Conservation (phyloP, 1,140 invertebrate species). For the Aphidius gifuensis region DNA sequence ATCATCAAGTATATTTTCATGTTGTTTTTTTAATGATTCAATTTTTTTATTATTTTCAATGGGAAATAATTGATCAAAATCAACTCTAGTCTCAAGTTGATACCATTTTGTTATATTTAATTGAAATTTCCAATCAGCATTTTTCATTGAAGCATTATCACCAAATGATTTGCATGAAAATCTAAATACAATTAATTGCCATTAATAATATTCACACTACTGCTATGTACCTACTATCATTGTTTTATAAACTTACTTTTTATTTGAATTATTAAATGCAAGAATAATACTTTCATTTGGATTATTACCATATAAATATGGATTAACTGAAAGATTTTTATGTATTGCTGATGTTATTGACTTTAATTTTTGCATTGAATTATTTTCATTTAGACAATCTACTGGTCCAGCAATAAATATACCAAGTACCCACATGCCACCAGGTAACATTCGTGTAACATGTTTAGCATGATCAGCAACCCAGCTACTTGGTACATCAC, state of each 20-base stretch:
- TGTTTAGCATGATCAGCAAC: slow-evolving; percentile 69
- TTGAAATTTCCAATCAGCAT: slow-evolving; percentile 65
- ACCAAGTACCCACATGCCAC: slow-evolving; percentile 73
- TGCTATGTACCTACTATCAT: no score
- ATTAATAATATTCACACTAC: background rate
- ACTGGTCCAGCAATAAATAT: slow-evolving; percentile 62
- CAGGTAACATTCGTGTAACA: slow-evolving; percentile 75
- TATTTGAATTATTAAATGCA: slow-evolving; percentile 53
- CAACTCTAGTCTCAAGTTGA: slow-evolving; percentile 66
- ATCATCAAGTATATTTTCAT: slow-evolving; percentile 54
- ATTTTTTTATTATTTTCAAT: slow-evolving; percentile 59
- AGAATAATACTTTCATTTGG: slow-evolving; percentile 55
- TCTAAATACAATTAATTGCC: slow-evolving; percentile 30
- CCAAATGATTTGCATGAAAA: slow-evolving; percentile 43
- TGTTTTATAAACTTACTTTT: slow-evolving; percentile 39
- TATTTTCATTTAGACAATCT: slow-evolving; percentile 60
- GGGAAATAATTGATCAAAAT: slow-evolving; percentile 66
- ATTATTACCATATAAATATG: slow-evolving; percentile 60
- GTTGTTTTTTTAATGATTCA: slow-evolving; percentile 63
- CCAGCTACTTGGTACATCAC: slow-evolving; percentile 60
- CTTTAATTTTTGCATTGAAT: slow-evolving; percentile 55
- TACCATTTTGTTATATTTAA: slow-evolving; percentile 65
- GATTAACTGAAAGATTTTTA: slow-evolving; percentile 57
- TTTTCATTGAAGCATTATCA: slow-evolving; percentile 47
- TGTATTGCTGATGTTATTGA: slow-evolving; percentile 58